Percentiles rank a stretch among this genome's conserved stretches.
phyloP scores from a whole-genome alignment of 2,797 vertebrate species.

The Furcifer pardalis region DNA sequence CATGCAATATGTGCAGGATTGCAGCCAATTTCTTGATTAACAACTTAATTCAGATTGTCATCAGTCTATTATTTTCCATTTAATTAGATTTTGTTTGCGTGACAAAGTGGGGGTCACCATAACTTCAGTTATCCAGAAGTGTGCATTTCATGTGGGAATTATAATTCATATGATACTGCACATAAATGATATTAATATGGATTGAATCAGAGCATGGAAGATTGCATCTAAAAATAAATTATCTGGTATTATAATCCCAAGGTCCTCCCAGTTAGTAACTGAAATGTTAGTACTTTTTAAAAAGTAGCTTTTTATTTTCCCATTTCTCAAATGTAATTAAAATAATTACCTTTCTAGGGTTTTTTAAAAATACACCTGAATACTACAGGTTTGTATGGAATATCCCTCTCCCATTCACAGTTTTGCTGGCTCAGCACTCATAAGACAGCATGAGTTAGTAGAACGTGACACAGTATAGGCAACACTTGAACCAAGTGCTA shows the following conservation, averaged over 20 bases:
- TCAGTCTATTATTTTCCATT: neutral
- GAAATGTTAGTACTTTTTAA: too few relatives aligned
- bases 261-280: too few relatives aligned
- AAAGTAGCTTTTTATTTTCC: too few relatives aligned
- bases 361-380: too few relatives aligned
- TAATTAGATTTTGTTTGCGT: neutral
- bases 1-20: neutral
- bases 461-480: too few relatives aligned
- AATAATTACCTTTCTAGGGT: too few relatives aligned
- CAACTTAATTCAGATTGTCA: neutral
- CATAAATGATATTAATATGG: neutral
- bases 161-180: neutral
- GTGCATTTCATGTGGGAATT: neutral
- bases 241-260: slow-evolving; percentile 44
- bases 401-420: too few relatives aligned
- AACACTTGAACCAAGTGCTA: too few relatives aligned
- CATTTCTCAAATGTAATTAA: too few relatives aligned
- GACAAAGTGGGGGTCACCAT: neutral
- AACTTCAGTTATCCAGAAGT: neutral
- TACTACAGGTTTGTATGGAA: too few relatives aligned
- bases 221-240: neutral
- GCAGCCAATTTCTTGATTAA: slow-evolving; percentile 16
- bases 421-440: too few relatives aligned
- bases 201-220: neutral
- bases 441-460: too few relatives aligned